Evolutionary conservation across 2,113 vertebrate genomes (phyloP), one percentile per base, ranked within the genome.

Genomic region (Malurus melanocephalus): DNA sequence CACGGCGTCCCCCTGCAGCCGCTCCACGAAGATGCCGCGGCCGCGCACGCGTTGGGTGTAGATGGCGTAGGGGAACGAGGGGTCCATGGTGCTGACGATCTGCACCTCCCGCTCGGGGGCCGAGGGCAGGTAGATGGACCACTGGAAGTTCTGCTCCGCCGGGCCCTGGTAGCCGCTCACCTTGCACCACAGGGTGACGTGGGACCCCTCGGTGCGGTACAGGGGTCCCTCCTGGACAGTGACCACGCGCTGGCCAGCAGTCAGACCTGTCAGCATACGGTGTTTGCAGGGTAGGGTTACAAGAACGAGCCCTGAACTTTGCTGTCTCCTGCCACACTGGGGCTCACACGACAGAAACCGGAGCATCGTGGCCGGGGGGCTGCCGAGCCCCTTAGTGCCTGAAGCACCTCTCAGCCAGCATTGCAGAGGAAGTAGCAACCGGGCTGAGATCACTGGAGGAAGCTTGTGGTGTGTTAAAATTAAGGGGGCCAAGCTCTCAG

Each of bases 101-200:
- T 99, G 99, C 88, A 99, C 98, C 97, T 99, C 98, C 5, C 98
- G 96, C 90, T 98, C 97, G 0, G 98, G 98, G 13, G 94, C 96
- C 0, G 98, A 98, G 10, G 98, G 96, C 83, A 98, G 96, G 95
- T 99, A 99, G 96, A 99, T 98, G 94, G 98, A 99, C 99, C 99
- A 99, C 95, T 99, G 98, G 76, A 99, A 99, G 85, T 97, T 66
- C 90, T 98, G 98, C 22, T 33, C 52, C 0, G 42, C 2, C 0
- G 85, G 45, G 19, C 85, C 92, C 68, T 45, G 32, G 72, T 98
- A 95, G 59, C 98, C 98, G 24, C 96, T 99, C 94, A 99, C 99
- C 18, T 99, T 99, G 97, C 99, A 99, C 99, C 98, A 99, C 97
- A 99, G 98, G 48, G 98, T 99, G 95, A 98, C 53, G 32, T 99